Base-by-base conservation (phyloP, 2,888 invertebrate species). In the Amiota minor region DNA sequence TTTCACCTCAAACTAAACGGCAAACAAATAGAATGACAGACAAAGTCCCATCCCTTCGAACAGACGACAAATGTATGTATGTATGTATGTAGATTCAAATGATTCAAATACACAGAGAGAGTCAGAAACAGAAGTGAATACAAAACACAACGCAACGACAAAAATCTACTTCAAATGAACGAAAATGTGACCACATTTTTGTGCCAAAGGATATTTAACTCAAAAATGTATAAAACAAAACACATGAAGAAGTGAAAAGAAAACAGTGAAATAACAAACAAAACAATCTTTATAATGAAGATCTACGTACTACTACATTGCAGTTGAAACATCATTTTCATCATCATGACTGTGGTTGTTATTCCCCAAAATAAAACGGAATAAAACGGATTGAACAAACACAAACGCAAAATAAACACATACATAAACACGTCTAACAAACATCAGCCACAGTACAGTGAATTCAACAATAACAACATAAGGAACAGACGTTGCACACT, bases 111-210 rank as follows among this genome's bases (percentile, higher is more conserved):
- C 6, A 53, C 53, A 11, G 11, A 6, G 12, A 50, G 14, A 53
- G n/a, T 53, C 14, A 16, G 59, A 20, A 10, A 20, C 59, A 59
- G 16, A 67, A 67, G 18, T 8, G 20, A 64, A 64, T 14, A 46
- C 12, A 12, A 47, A 46, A 65, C 20, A 59, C 16, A 46, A 18
- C 49, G 18, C 65, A 68, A 68, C 67, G 6, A 50, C 56, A 18
- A 67, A 46, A 64, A 64, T 47, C 35, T 35, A 35, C 35, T 35
- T 35, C 6, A 35, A 6, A 2, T 50, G n/a, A 6, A 2, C 11
- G n/a, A 65, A 68, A 68, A 68, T 53, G 67, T 68, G 67, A 68
- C 50, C 67, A 67, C 49, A 67, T 50, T 50, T 67, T 50, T 67
- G 67, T 18, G 67, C 67, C 67, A 67, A 50, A 46, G 67, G 67